Evolutionary conservation across 2,113 vertebrate genomes (phyloP).

Genomic region (Phoenicopterus ruber): DNA sequence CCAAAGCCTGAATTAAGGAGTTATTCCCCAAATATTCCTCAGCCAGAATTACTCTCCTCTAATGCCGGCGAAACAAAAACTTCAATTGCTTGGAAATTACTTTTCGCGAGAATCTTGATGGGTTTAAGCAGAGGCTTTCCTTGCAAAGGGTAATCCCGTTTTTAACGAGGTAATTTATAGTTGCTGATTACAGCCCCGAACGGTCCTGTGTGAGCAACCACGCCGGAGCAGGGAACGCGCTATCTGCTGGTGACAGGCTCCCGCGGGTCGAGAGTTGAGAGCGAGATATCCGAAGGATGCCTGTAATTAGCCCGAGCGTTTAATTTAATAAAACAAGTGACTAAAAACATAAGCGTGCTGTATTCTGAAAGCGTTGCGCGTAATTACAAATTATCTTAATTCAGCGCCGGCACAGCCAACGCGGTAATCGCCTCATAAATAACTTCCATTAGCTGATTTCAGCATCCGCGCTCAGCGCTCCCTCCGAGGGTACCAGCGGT

Average conservation of each 20-base stretch:
- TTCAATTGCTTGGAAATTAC: neutral
- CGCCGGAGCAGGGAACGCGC: neutral
- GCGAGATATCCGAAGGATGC: neutral
- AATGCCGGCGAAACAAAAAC: neutral
- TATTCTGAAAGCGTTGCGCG: neutral
- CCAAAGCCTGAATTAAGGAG: too few relatives aligned
- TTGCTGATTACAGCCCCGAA: neutral
- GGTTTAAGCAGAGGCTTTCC: neutral
- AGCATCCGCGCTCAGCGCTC: fast-evolving
- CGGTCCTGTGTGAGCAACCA: neutral
- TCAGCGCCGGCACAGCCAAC: neutral
- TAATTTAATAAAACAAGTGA: neutral
- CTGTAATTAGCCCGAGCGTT: neutral
- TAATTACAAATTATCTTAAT: neutral
- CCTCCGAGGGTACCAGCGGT: neutral
- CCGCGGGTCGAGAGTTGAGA: neutral
- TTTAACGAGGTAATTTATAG: neutral
- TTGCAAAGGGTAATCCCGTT: neutral
- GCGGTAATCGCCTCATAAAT: neutral
- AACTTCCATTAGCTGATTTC: neutral
- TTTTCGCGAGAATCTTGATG: neutral
- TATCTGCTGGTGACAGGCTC: neutral
- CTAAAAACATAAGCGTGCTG: neutral
- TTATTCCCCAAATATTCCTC: neutral
- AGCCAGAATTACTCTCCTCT: neutral